These are phyloP conservation scores for Nasua narica DNA, from an alignment of 2,797 vertebrate genomes.

Conservation along the genomic window DNA sequence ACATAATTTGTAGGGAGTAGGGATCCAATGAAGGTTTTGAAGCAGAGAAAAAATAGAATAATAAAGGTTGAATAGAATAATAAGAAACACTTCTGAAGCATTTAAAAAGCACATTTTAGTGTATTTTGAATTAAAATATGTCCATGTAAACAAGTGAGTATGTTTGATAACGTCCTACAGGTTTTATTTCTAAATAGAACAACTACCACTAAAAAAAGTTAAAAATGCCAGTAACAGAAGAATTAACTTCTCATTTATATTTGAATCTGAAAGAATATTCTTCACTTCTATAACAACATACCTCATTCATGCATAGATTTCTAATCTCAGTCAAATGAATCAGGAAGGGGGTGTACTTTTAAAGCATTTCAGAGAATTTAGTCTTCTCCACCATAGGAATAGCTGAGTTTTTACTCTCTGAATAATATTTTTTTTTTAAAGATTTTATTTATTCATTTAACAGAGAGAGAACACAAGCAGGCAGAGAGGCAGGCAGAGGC, in stretches of 20 bases:
- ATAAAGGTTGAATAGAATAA: not conserved
- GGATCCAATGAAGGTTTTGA: not conserved
- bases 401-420: not conserved
- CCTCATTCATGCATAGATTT: conserved; percentile 11
- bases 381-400: not conserved
- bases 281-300: not conserved
- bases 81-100: not conserved
- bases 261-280: not conserved
- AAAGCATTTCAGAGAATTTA: not conserved
- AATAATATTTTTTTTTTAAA: not conserved
- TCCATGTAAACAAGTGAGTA: not conserved
- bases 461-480: no score
- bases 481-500: no score
- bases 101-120: not conserved
- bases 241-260: not conserved
- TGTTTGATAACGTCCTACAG: not conserved
- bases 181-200: not conserved
- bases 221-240: not conserved
- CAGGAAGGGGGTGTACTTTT: not conserved
- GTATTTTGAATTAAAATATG: not conserved
- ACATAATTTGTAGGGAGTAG: not conserved
- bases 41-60: not conserved
- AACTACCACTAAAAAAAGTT: not conserved
- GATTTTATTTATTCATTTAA: no score
- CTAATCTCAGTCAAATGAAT: not conserved